Conservation (phyloP, 2,113 vertebrate genomes). For the Vimba vimba region DNA sequence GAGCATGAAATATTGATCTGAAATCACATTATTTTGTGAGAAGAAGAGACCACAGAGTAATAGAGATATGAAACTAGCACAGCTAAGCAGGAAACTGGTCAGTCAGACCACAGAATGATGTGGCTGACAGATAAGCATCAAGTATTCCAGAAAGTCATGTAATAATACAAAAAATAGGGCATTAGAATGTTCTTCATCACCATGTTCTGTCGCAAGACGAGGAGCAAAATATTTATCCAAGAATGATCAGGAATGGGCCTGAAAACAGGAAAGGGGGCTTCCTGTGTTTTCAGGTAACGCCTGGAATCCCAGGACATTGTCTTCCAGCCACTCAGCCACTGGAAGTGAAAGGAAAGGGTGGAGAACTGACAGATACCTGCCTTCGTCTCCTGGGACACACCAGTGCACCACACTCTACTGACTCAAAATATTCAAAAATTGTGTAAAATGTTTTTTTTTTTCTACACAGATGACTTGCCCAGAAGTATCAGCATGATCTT, state of each 20-base stretch:
- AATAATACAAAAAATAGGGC: not conserved
- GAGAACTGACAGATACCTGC: slow-evolving; percentile 34
- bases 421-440: not conserved
- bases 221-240: slow-evolving; percentile 20
- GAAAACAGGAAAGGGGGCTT: slow-evolving; percentile 58
- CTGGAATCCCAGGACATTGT: slow-evolving; percentile 46
- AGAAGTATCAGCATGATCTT: slow-evolving; percentile 7
- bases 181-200: not conserved
- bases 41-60: not conserved
- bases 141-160: not conserved
- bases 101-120: not conserved
- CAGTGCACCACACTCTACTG: not conserved
- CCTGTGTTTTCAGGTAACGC: slow-evolving; percentile 57
- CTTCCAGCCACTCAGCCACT: slow-evolving; percentile 28
- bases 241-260: slow-evolving; percentile 32
- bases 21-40: not conserved
- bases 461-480: not conserved
- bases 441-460: too few species aligned
- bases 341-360: slow-evolving; percentile 37
- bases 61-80: not conserved
- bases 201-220: not conserved
- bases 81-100: not conserved
- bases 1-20: not conserved
- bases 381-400: not conserved
- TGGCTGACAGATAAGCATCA: not conserved